phyloP scores from a whole-genome alignment of 2,888 invertebrate species.

The Himalopsyche japonica region DNA sequence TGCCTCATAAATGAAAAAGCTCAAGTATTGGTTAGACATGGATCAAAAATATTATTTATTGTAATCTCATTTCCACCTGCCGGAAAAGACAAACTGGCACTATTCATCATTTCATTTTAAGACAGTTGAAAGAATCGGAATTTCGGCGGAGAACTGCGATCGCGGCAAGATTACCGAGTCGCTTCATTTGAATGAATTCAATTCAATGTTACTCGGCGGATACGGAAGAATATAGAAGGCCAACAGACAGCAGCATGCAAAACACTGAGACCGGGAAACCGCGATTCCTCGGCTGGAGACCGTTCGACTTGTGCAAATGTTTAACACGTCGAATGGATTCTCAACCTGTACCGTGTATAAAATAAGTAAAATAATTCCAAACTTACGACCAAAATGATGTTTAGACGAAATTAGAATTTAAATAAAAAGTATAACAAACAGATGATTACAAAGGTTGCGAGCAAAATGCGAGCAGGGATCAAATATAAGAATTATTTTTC shows the following conservation, averaged over 20 bases:
- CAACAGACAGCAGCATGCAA: slow-evolving; percentile 42
- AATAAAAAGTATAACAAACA: slow-evolving; percentile 46
- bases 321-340: slow-evolving; percentile 39
- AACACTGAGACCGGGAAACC: slow-evolving; percentile 40
- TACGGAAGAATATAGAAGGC: slow-evolving; percentile 41
- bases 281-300: slow-evolving; percentile 34
- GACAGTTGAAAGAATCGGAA: background rate
- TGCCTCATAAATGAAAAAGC: slow-evolving; percentile 30
- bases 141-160: slow-evolving; percentile 7
- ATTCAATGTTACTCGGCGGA: slow-evolving; percentile 33
- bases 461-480: slow-evolving; percentile 51
- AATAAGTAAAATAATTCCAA: slow-evolving; percentile 42
- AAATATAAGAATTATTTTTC: slow-evolving; percentile 44
- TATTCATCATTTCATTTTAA: background rate
- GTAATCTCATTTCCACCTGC: background rate
- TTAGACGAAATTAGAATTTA: slow-evolving; percentile 43
- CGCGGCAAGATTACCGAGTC: slow-evolving; percentile 21
- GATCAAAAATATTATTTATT: background rate
- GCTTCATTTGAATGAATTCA: slow-evolving; percentile 27
- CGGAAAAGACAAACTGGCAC: slow-evolving; percentile 6
- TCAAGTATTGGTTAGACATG: slow-evolving; percentile 12
- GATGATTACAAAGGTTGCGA: slow-evolving; percentile 43
- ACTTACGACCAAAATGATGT: slow-evolving; percentile 42
- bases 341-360: slow-evolving; percentile 35
- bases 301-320: slow-evolving; percentile 29